Base-by-base conservation (phyloP, 1,140 invertebrate genomes). In the Agrypnia vestita region DNA sequence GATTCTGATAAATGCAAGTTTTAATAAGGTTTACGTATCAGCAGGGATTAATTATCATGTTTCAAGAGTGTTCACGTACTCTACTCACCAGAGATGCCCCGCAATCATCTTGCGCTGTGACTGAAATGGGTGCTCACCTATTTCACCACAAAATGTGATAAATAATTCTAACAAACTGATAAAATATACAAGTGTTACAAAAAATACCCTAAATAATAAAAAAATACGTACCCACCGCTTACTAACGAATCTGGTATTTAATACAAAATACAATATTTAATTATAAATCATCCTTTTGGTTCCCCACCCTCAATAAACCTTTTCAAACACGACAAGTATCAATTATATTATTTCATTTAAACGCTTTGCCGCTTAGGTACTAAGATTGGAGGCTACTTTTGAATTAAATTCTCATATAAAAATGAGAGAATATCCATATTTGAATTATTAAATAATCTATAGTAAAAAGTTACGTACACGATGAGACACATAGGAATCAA, bases 311-410 rank as follows among this genome's bases (percentile, higher is more conserved):
- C 64, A 35, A 73, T 67, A 82, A 53, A 79, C 69, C 81, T 75
- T 74, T 82, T 79, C 71, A 82, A 75, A 80, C 78, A 80, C 79
- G 81, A 82, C 81, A 82, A 82, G 75, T 80, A 80, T 80, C 81
- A 82, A 82, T 82, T 82, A 82, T 73, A 82, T 59, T 78, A 80
- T 82, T 82, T 78, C 80, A 69, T 80, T 80, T 80, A 76, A 82
- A 82, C 79, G 81, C 78, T 76, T 82, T 72, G 74, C 72, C 74
- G 80, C 80, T 75, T 76, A n/a, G n/a, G n/a, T n/a, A 59, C 59
- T 59, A 59, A 76, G 75, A 82, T 82, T 51, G 62, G 76, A 46
- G 44, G 64, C 64, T 49, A 69, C 64, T 47, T n/a, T 49, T 49
- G 44, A 69, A 17, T 21, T 47, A 47, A 11, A 49, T 69, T 21